Evolutionary conservation across 2,797 vertebrate species (phyloP).

Genomic region (Glossophaga mutica): DNA sequence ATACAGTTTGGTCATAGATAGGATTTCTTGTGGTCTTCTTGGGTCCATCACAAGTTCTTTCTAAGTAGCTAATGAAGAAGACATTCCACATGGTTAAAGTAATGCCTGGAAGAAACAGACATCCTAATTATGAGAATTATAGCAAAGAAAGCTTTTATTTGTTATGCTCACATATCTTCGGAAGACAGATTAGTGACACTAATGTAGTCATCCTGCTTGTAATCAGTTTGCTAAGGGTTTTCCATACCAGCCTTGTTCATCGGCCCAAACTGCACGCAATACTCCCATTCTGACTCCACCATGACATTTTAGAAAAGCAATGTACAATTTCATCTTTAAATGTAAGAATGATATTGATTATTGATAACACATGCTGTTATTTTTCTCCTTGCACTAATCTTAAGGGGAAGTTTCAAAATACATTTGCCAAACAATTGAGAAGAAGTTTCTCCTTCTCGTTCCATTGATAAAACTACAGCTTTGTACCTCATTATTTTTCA

Average conservation of each 20-base stretch:
- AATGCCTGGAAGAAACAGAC: background rate
- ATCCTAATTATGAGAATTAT: background rate
- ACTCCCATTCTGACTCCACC: background rate
- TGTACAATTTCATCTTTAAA: constrained; percentile 26
- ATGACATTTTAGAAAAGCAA: constrained; percentile 33
- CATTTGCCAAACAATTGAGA: constrained; percentile 31
- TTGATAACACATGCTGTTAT: background rate
- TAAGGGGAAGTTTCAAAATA: constrained; percentile 47
- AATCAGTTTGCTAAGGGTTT: background rate
- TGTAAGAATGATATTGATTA: background rate
- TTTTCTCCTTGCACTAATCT: constrained; percentile 3
- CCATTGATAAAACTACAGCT: background rate
- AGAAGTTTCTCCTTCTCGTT: constrained; percentile 7
- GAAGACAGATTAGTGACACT: background rate
- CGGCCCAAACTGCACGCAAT: background rate
- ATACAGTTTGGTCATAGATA: background rate
- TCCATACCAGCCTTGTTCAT: background rate
- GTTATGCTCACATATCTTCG: background rate
- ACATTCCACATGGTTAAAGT: background rate
- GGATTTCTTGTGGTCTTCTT: background rate
- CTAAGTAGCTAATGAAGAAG: background rate
- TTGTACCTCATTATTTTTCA: constrained; percentile 11
- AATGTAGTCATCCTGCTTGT: background rate
- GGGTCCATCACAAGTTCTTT: background rate
- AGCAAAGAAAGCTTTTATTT: background rate